A percentile compares a stretch with the other conserved stretches of the same genome.
These are phyloP conservation scores for Cercopithecus hamlyni DNA, from an alignment of 2,797 vertebrate species.

Conservation along the genomic window DNA sequence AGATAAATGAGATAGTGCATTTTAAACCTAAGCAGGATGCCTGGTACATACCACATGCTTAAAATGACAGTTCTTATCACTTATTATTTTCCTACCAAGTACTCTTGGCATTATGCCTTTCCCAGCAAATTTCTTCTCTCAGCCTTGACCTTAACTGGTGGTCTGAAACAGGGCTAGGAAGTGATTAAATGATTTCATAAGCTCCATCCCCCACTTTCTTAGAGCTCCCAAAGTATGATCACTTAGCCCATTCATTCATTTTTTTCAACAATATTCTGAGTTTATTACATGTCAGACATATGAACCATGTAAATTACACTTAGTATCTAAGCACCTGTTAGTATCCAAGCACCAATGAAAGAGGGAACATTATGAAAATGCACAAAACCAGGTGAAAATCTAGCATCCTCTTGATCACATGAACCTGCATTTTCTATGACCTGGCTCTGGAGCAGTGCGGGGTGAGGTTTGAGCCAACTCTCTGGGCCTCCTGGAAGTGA, in stretches of 20 bases:
- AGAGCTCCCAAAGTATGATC: not conserved
- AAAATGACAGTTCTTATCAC: not conserved
- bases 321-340: not conserved
- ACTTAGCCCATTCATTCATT: not conserved
- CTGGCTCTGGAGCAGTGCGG: not conserved
- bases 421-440: too few relatives aligned
- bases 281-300: not conserved
- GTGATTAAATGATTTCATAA: not conserved
- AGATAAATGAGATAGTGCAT: not conserved
- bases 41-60: not conserved
- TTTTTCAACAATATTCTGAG: not conserved
- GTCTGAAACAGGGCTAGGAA: not conserved
- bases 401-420: rapidly evolving
- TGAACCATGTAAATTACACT: not conserved
- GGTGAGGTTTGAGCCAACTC: not conserved
- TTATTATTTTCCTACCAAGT: not conserved
- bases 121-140: not conserved
- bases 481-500: not conserved
- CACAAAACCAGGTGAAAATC: not conserved
- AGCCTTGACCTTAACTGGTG: not conserved
- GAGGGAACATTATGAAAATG: too few relatives aligned
- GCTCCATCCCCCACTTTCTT: too few relatives aligned
- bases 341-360: not conserved
- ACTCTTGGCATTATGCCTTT: not conserved
- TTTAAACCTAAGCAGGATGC: not conserved